phyloP scores from a whole-genome alignment of 2,888 invertebrate species.

The Bellardia bayeri region DNA sequence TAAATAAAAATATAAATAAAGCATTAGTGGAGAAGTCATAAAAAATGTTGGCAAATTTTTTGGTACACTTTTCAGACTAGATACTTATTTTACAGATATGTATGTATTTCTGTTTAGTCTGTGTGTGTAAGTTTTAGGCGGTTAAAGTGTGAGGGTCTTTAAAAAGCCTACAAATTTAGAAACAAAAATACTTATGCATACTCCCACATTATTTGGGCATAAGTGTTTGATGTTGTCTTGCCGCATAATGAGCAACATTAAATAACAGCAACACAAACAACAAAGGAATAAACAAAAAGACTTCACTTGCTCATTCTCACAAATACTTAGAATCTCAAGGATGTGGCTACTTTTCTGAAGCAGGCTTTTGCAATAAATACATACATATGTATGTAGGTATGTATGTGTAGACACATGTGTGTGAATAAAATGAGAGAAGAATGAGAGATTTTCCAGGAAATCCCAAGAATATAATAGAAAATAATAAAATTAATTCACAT shows the following conservation, averaged over 20 bases:
- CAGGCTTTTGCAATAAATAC: background rate
- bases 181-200: background rate
- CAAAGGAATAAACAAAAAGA: background rate
- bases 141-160: constrained; percentile 2
- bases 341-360: background rate
- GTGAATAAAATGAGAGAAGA: background rate
- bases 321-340: background rate
- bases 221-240: constrained; percentile 34
- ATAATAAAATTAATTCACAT: constrained; percentile 15
- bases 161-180: background rate
- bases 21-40: constrained; percentile 48
- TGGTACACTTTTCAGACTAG: background rate
- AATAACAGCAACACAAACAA: constrained; percentile 2
- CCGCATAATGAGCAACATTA: constrained; percentile 52
- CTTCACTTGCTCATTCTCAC: background rate
- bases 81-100: too few species aligned
- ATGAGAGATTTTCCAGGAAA: background rate
- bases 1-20: constrained; percentile 47
- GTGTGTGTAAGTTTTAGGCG: background rate
- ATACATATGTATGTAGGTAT: background rate
- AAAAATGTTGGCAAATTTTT: constrained; percentile 13
- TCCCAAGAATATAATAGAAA: background rate
- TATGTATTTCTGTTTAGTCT: background rate
- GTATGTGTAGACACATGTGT: too few species aligned
- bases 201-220: constrained; percentile 5